Base-by-base conservation (phyloP, 1,140 invertebrate genomes). In the Lethrus apterus region DNA sequence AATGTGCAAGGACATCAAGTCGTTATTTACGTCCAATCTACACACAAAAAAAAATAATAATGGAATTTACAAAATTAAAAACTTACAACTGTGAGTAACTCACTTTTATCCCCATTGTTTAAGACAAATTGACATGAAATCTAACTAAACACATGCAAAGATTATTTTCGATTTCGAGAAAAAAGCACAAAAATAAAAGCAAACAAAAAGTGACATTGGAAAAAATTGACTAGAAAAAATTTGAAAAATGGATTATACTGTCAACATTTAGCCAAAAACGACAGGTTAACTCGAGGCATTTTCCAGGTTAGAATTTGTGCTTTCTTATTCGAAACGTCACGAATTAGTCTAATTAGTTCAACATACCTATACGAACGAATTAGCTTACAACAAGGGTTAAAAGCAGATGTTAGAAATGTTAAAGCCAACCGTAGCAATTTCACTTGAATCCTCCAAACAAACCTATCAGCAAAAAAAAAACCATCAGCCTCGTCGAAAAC, bases 1-100 rank as follows among this genome's bases (percentile, higher is more conserved):
- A 54, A 94, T 84, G 64, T 89, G 89, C 24, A 92, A 71, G 9
- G 86, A 83, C 74, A 90, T 82, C 13, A 90, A 68, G 54, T 87
- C 85, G 56, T 80, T 80, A 53, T 82, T 84, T 40, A 85, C 77
- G 59, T 91, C 86, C 53, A 92, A 75, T 61, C 89, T 92, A 44
- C 31, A 59, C n/a, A 53, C n/a, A 11, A 51, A 15, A 19, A 38
- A 38, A 33, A 8, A 4, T 8, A 33, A 13, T 10, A 13, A 4
- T 14, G 8, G 13, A 5, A 13, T 33, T 10, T 7, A 33, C 5
- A 7, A 7, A 26, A 26, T 26, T 26, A n/a, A n/a, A 26, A 7
- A 7, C 3, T 34, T 34, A 14, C 19, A 2, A 38, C 35, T 38
- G 35, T 23, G 18, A 4, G 0, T 8, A 7, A 21, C 9, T 21